Conservation (phyloP, 1,140 invertebrate genomes). For the Bombus difficillimus region DNA sequence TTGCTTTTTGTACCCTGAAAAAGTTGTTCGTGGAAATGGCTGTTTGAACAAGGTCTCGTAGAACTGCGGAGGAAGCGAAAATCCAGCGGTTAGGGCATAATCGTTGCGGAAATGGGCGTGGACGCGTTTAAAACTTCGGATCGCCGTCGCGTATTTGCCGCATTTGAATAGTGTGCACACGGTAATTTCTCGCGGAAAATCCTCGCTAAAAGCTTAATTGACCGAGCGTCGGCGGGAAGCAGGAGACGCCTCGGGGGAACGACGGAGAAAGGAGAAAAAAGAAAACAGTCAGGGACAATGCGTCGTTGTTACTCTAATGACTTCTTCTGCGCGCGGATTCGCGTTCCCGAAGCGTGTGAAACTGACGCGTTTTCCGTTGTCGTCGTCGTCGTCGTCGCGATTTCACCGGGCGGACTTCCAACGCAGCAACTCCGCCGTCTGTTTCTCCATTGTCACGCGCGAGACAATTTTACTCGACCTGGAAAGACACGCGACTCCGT, state of each 20-base stretch:
- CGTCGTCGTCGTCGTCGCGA: background rate
- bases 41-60: background rate
- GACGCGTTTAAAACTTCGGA: conserved; percentile 25
- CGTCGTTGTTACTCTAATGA: conserved; percentile 48
- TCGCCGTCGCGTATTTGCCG: conserved; percentile 31
- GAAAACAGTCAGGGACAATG: conserved; percentile 25
- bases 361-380: conserved; percentile 22
- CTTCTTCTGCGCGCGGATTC: conserved; percentile 22
- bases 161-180: conserved; percentile 6
- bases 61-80: conserved; percentile 27
- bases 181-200: conserved; percentile 49
- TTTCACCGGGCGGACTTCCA: background rate
- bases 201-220: conserved; percentile 61
- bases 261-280: background rate
- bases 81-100: conserved; percentile 53
- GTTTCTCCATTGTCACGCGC: background rate
- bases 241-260: background rate
- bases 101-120: conserved; percentile 62
- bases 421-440: background rate
- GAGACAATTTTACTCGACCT: conserved; percentile 15
- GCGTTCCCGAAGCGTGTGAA: background rate
- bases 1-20: background rate
- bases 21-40: background rate
- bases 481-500: conserved; percentile 19
- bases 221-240: conserved; percentile 14